These are phyloP conservation scores for Anoplophora glabripennis DNA, from an alignment of 1,140 invertebrate genomes.

Conservation along the genomic window DNA sequence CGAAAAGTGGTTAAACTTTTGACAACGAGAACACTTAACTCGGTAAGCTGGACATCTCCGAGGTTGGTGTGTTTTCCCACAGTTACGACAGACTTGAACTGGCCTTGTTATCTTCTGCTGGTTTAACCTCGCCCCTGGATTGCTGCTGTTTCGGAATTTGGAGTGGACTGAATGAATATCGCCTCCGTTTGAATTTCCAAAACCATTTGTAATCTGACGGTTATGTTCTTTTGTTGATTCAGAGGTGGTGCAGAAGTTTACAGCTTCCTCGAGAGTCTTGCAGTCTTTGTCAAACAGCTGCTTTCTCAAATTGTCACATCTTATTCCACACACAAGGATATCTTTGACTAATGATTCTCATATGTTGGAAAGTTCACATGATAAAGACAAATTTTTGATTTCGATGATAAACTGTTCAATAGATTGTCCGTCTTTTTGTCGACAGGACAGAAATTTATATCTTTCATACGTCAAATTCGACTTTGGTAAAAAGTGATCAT, in stretches of 20 bases:
- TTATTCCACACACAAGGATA: constrained; percentile 10
- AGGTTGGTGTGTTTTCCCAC: background rate
- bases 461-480: constrained; percentile 28
- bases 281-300: constrained; percentile 9
- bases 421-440: constrained; percentile 9
- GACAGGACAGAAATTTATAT: constrained; percentile 26
- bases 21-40: background rate
- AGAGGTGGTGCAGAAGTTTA: no score
- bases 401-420: constrained; percentile 21
- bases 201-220: no score
- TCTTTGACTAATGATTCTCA: constrained; percentile 13
- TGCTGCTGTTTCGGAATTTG: no score
- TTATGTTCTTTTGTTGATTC: no score
- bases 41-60: background rate
- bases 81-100: no score
- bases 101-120: no score
- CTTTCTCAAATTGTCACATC: background rate
- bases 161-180: no score
- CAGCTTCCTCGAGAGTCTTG: constrained; percentile 11
- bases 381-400: constrained; percentile 14
- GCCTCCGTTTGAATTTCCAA: no score
- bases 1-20: constrained; percentile 11
- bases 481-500: constrained; percentile 29
- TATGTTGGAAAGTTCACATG: constrained; percentile 10
- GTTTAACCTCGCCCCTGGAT: no score